Conservation (phyloP, 2,888 invertebrate genomes). For the Furcula furcula region DNA sequence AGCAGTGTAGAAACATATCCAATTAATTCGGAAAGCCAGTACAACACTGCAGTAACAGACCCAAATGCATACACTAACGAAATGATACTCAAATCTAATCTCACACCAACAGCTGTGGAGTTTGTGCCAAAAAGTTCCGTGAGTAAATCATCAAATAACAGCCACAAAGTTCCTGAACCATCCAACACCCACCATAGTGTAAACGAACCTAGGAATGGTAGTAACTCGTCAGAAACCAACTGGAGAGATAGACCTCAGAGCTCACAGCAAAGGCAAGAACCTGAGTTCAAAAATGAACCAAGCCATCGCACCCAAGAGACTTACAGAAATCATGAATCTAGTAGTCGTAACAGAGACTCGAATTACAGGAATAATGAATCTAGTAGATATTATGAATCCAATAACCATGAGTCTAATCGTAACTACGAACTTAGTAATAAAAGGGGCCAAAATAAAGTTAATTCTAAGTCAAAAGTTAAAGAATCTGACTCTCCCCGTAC, state of each 20-base stretch:
- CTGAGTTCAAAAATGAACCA: conserved; percentile 21
- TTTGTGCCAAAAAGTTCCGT: conserved; percentile 75
- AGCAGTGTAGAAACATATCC: conserved; percentile 44
- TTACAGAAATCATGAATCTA: conserved; percentile 35
- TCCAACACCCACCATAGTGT: conserved; percentile 29
- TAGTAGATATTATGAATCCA: conserved; percentile 23
- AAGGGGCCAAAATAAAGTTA: conserved; percentile 52
- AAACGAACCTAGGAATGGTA: conserved; percentile 37
- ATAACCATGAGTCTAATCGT: conserved; percentile 15
- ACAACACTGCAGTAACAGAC: conserved; percentile 36
- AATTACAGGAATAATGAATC: conserved; percentile 12
- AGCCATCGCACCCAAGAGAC: conserved; percentile 36
- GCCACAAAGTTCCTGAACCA: conserved; percentile 43
- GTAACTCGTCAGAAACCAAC: conserved; percentile 50
- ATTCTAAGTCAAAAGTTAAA: conserved; percentile 56
- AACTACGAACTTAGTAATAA: conserved; percentile 29
- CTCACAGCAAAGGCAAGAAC: conserved; percentile 36
- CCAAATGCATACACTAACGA: conserved; percentile 48
- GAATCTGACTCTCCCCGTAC: conserved; percentile 62
- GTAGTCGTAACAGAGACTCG: conserved; percentile 5
- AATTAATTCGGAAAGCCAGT: conserved; percentile 42
- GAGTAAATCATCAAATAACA: conserved; percentile 38
- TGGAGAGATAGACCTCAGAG: conserved; percentile 63
- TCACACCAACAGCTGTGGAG: conserved; percentile 81
- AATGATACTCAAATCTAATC: conserved; percentile 70